Evolutionary conservation across 2,797 vertebrate species (phyloP).

Genomic region (Clamator glandarius): DNA sequence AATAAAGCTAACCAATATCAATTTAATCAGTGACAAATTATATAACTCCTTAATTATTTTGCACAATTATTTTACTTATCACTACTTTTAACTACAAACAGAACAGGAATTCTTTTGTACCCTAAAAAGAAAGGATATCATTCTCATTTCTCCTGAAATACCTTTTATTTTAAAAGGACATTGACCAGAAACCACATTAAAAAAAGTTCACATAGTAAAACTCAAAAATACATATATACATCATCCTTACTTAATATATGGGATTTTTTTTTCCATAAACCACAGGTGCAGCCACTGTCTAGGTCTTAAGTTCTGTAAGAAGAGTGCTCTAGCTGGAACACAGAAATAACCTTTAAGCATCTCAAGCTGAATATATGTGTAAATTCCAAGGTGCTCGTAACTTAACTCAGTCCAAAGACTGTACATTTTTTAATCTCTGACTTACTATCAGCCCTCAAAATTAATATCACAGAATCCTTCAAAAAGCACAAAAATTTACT

Average conservation of each 20-base stretch:
- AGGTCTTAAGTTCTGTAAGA: not conserved
- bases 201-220: rapidly evolving
- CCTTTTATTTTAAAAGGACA: not conserved
- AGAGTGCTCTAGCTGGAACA: not conserved
- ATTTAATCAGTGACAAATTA: not conserved
- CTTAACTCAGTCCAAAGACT: not conserved
- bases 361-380: not conserved
- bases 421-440: too few relatives aligned
- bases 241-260: not conserved
- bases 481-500: too few relatives aligned
- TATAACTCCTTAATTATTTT: not conserved
- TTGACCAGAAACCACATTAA: not conserved
- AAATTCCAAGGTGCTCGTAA: not conserved
- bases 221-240: rapidly evolving
- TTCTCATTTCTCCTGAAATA: not conserved
- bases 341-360: not conserved
- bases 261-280: rapidly evolving
- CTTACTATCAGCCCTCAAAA: too few relatives aligned
- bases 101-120: not conserved
- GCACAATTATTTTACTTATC: not conserved
- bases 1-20: not conserved
- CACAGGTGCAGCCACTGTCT: rapidly evolving
- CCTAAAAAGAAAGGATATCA: not conserved
- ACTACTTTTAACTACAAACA: not conserved
- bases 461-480: too few relatives aligned